phyloP scores from a whole-genome alignment of 2,113 vertebrate genomes.

The Malurus cyaneus region DNA sequence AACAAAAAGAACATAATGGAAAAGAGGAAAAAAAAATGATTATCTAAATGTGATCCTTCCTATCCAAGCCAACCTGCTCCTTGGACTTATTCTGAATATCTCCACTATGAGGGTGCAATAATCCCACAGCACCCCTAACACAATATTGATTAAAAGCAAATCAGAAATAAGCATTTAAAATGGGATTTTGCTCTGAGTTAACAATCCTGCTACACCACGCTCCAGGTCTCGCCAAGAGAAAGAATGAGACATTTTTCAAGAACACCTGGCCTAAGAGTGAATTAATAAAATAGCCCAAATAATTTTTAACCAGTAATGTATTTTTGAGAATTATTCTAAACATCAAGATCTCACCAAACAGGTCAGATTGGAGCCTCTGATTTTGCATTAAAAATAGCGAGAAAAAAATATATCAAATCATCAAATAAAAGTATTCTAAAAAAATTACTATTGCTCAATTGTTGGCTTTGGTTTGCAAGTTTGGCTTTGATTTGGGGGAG shows the following conservation, averaged over 20 bases:
- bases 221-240: background rate
- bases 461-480: background rate
- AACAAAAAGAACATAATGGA: background rate
- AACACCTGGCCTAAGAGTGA: background rate
- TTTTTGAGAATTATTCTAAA: background rate
- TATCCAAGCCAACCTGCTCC: background rate
- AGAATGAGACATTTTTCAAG: background rate
- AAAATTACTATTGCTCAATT: background rate
- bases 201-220: background rate
- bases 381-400: background rate
- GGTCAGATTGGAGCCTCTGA: background rate
- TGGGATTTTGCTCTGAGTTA: background rate
- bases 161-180: background rate
- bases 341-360: background rate
- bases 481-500: slow-evolving; percentile 3
- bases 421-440: background rate
- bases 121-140: background rate
- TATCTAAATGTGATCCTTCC: background rate
- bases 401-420: background rate
- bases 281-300: background rate
- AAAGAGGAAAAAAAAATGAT: background rate
- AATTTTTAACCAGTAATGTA: background rate
- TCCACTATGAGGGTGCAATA: background rate
- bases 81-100: background rate
- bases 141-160: background rate